phyloP scores from a whole-genome alignment of 2,797 vertebrate species.

The Schizothorax lantsangensis region DNA sequence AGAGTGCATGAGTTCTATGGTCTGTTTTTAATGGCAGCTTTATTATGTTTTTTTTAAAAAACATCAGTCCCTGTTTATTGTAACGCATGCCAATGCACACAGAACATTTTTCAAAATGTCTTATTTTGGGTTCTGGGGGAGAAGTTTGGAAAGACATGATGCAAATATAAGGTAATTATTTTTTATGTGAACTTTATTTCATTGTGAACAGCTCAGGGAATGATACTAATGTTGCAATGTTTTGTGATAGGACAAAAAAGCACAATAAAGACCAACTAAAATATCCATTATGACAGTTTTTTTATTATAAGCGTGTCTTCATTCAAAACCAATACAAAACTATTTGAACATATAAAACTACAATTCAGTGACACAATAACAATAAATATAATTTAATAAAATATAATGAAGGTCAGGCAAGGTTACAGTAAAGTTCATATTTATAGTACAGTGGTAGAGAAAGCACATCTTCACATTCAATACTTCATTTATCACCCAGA shows the following conservation, averaged over 20 bases:
- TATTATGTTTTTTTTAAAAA: too few relatives aligned
- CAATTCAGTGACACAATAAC: too few relatives aligned
- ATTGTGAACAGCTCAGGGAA: background rate
- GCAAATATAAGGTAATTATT: background rate
- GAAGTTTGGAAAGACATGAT: background rate
- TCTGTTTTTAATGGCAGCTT: background rate
- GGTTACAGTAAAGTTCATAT: background rate
- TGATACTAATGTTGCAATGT: background rate
- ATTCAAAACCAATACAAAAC: background rate
- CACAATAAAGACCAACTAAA: background rate
- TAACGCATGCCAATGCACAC: background rate
- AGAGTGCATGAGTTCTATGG: background rate
- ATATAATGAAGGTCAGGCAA: background rate
- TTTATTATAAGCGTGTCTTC: background rate
- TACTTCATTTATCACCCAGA: background rate
- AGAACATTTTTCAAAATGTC: background rate
- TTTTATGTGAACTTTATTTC: background rate
- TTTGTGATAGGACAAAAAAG: background rate
- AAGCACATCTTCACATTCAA: background rate
- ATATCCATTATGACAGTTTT: background rate
- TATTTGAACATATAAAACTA: too few relatives aligned
- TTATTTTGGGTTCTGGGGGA: background rate
- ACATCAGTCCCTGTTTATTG: background rate
- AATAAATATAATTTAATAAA: background rate
- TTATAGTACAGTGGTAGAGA: too few relatives aligned